Evolutionary conservation across 1,140 invertebrate genomes (phyloP).

Genomic region (Hydropsyche tenuis): DNA sequence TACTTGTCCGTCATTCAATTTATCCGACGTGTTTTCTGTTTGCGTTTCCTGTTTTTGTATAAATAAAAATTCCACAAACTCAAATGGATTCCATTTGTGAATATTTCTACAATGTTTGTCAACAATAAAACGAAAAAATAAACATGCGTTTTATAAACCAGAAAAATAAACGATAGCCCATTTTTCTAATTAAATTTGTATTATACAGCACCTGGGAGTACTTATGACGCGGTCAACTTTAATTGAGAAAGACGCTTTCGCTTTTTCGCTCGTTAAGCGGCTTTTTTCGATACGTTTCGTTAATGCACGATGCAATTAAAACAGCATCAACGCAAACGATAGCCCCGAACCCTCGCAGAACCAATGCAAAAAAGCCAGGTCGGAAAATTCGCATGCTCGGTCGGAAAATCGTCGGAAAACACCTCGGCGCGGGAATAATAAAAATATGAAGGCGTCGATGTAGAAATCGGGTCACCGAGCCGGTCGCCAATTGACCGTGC

Average conservation of each 20-base stretch:
- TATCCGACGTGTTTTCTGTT: background rate
- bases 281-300: too few relatives aligned
- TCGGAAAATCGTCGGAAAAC: conserved; percentile 1
- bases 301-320: too few relatives aligned
- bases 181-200: too few relatives aligned
- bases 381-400: background rate
- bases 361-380: background rate
- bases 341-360: too few relatives aligned
- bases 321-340: background rate
- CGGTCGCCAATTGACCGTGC: conserved; percentile 26
- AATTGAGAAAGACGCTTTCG: too few relatives aligned
- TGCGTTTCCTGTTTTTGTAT: background rate
- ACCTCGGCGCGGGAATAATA: background rate
- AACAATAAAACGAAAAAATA: conserved; percentile 14
- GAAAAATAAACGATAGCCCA: too few relatives aligned
- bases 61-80: background rate
- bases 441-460: conserved; percentile 22
- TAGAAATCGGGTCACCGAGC: conserved; percentile 25
- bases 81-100: background rate
- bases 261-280: too few relatives aligned
- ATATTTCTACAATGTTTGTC: background rate
- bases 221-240: too few relatives aligned
- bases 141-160: too few relatives aligned
- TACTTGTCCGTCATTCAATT: background rate
- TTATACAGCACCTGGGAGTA: too few relatives aligned